These are phyloP conservation scores for Holothuria glaberrima DNA, from an alignment of 35 echinoderm and acorn worm genomes.

Conservation along the genomic window DNA sequence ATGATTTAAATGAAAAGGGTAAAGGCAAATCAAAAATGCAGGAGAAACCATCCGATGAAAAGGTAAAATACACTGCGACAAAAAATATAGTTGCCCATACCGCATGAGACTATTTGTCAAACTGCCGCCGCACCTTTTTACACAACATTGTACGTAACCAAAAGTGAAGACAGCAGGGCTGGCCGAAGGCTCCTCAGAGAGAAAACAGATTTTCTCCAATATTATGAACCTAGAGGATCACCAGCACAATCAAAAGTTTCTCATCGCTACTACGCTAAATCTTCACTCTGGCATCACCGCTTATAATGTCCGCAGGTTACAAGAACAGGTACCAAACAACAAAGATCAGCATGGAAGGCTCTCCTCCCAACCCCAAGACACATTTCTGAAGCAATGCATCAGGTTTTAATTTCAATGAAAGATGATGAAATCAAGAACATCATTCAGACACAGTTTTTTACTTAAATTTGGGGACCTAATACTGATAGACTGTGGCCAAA, in stretches of 20 bases:
- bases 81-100: constrained; percentile 1
- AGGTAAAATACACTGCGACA: background rate
- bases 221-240: constrained; percentile 1
- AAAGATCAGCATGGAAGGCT: background rate
- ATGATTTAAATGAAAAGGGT: too few relatives aligned
- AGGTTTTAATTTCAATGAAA: background rate
- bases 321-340: background rate
- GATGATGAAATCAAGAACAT: background rate
- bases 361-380: background rate
- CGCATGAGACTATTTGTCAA: constrained; percentile 1
- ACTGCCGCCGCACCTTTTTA: background rate
- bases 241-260: background rate
- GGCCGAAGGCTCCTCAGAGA: background rate
- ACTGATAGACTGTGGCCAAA: background rate
- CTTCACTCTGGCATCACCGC: background rate
- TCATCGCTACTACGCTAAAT: background rate
- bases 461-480: background rate
- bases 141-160: background rate
- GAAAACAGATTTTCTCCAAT: background rate
- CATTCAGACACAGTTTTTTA: background rate
- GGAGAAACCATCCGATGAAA: too few relatives aligned
- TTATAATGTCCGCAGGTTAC: background rate
- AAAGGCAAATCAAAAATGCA: too few relatives aligned
- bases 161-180: background rate
- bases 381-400: background rate